Base-by-base conservation (phyloP, 2,888 invertebrate genomes). In the Anoncus sp. region DNA sequence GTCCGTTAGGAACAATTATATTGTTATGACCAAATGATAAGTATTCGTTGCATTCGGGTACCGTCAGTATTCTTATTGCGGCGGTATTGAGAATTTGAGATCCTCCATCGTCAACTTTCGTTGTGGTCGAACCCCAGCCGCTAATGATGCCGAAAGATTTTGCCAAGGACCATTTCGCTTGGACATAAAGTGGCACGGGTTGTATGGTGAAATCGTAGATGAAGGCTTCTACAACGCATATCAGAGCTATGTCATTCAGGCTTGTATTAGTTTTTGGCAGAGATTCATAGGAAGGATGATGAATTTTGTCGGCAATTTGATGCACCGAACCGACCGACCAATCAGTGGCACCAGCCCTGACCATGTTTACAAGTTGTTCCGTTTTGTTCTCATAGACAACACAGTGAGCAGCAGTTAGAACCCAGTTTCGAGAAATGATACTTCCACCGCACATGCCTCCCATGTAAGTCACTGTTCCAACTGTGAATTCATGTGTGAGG, bases 401-500 rank as follows among this genome's bases (percentile, higher is more conserved):
- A 24, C 51, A 51, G 24, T 51, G 51, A 51, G 24, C 51, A 1
- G 51, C 51, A 24, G 51, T 51, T 6, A 51, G 5, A 10, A 51
- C 24, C 51, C 51, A 51, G 6, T 22, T 14, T 14, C 2, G 22
- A 12, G 51, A 20, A 24, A 51, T 51, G 5, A 51, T 51, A 14
- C 24, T 51, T 4, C 51, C 51, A 22, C 51, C 14, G 51, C 51
- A 51, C 3, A 2, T 14, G 14, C 12, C 1, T 49, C 7, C 47
- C 10, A 9, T 9, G 3, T 1, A 3, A 3, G 10, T 24, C 14
- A 24, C 4, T 5, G 5, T 4, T 9, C 38, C 38, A 38, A 2
- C 10, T 12, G 14, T 51, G 20, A 49, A 49, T 14, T 14, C 18
- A 9, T 47, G 10, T 45, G 16, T 3, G 7, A 51, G 2, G 51